Conservation (phyloP, 1,140 invertebrate genomes). For the Drosophila novamexicana region DNA sequence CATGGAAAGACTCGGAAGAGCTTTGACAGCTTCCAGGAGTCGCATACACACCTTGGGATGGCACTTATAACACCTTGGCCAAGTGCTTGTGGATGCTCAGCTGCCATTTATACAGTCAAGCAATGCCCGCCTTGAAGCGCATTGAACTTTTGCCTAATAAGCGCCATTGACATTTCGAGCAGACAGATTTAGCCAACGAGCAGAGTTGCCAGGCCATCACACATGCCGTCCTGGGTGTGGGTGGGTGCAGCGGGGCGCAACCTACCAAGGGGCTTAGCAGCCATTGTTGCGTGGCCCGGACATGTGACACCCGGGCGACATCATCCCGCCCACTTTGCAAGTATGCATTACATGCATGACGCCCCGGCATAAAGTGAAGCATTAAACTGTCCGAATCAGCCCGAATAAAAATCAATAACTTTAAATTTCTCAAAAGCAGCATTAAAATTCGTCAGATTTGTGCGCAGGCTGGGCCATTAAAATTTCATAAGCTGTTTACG, state of each 20-base stretch:
- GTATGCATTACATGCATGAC: conserved; percentile 12
- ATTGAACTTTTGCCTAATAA: conserved; percentile 74
- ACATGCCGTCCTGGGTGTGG: background rate
- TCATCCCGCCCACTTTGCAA: background rate
- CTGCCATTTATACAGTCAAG: conserved; percentile 9
- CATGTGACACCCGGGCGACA: conserved; percentile 15
- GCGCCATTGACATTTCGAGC: conserved; percentile 70
- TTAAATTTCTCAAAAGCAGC: conserved; percentile 37
- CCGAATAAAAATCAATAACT: conserved; percentile 61
- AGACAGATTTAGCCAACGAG: conserved; percentile 37
- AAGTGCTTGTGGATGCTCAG: conserved; percentile 20
- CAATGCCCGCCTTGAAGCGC: conserved; percentile 32
- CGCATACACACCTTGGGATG: background rate
- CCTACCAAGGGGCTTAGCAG: conserved; percentile 12
- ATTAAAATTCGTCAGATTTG: conserved; percentile 18
- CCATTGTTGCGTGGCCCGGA: conserved; percentile 39
- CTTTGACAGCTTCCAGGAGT: background rate
- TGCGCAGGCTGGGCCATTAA: conserved; percentile 43
- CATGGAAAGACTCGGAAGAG: background rate
- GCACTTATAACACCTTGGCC: conserved; percentile 19
- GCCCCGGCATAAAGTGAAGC: conserved; percentile 44
- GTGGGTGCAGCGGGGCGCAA: background rate
- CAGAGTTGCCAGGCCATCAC: conserved; percentile 18
- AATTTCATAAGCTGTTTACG: conserved; percentile 76
- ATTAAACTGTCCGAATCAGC: conserved; percentile 64